These are phyloP conservation scores for Tiliacea aurago DNA, from an alignment of 2,888 invertebrate species.

Conservation along the genomic window DNA sequence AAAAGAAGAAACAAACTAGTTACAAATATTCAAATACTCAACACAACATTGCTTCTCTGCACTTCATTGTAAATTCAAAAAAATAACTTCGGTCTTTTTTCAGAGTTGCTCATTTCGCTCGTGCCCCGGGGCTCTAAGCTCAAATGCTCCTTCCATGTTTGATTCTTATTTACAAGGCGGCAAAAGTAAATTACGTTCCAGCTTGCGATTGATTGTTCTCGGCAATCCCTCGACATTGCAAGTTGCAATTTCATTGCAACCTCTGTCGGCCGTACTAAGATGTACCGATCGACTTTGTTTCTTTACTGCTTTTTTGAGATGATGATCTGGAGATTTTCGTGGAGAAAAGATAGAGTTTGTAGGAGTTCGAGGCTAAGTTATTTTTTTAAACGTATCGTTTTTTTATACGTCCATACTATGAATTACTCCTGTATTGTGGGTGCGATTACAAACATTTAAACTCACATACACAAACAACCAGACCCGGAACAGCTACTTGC, in stretches of 20 bases:
- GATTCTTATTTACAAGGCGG: slow-evolving; percentile 83
- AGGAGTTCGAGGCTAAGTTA: too few relatives aligned
- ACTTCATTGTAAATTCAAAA: slow-evolving; percentile 52
- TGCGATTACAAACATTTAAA: too few relatives aligned
- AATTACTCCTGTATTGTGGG: too few relatives aligned
- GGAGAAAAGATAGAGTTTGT: too few relatives aligned
- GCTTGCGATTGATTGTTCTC: slow-evolving; percentile 82
- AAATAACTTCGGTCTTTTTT: slow-evolving; percentile 46
- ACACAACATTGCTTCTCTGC: slow-evolving; percentile 5
- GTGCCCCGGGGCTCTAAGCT: slow-evolving; percentile 55
- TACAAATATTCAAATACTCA: background rate
- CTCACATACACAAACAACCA: too few relatives aligned
- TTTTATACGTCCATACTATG: too few relatives aligned
- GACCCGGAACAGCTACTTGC: too few relatives aligned
- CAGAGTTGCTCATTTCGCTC: slow-evolving; percentile 54
- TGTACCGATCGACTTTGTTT: slow-evolving; percentile 34
- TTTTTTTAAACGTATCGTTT: too few relatives aligned
- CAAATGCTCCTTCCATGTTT: slow-evolving; percentile 72
- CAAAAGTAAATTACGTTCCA: slow-evolving; percentile 83
- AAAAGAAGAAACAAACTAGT: background rate
- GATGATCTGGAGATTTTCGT: background rate
- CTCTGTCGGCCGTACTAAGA: slow-evolving; percentile 57
- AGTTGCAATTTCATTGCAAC: slow-evolving; percentile 79
- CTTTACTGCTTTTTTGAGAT: slow-evolving; percentile 7
- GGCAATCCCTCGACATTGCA: slow-evolving; percentile 78